These are phyloP conservation scores for Chloromyia formosa DNA, from an alignment of 2,888 invertebrate genomes.

Conservation along the genomic window DNA sequence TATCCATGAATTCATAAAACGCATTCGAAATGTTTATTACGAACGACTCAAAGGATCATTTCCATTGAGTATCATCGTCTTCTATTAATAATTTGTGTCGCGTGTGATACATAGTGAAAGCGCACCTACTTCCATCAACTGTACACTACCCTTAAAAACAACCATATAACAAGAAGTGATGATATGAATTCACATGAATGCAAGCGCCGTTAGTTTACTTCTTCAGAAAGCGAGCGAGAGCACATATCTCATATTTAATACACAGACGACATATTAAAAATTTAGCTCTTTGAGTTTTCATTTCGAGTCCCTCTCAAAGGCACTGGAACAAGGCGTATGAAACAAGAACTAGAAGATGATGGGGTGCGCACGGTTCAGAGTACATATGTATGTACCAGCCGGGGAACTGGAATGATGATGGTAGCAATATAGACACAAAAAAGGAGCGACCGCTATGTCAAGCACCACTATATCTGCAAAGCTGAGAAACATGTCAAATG, in stretches of 20 bases:
- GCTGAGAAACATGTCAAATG: conserved; percentile 20
- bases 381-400: neutral
- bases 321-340: conserved; percentile 33
- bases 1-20: conserved; percentile 47
- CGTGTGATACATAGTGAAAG: conserved; percentile 43
- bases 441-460: conserved; percentile 18
- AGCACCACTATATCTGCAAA: neutral
- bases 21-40: conserved; percentile 48
- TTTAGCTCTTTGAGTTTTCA: conserved; percentile 46
- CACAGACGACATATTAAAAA: conserved; percentile 46
- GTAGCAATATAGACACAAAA: conserved; percentile 21
- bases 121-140: conserved; percentile 16
- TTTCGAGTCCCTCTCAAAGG: conserved; percentile 42
- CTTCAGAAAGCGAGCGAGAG: conserved; percentile 46
- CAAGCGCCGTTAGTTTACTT: conserved; percentile 41
- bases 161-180: conserved; percentile 29
- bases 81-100: conserved; percentile 50
- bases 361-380: conserved; percentile 34
- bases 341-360: conserved; percentile 34
- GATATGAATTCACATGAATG: conserved; percentile 36
- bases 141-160: conserved; percentile 27
- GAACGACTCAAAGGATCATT: conserved; percentile 46
- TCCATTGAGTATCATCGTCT: conserved; percentile 45
- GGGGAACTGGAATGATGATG: neutral
- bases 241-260: conserved; percentile 49